A percentile compares a stretch with the other conserved stretches of the same genome.
phyloP scores from a whole-genome alignment of 2,888 invertebrate species.

The Microdon myrmicae region DNA sequence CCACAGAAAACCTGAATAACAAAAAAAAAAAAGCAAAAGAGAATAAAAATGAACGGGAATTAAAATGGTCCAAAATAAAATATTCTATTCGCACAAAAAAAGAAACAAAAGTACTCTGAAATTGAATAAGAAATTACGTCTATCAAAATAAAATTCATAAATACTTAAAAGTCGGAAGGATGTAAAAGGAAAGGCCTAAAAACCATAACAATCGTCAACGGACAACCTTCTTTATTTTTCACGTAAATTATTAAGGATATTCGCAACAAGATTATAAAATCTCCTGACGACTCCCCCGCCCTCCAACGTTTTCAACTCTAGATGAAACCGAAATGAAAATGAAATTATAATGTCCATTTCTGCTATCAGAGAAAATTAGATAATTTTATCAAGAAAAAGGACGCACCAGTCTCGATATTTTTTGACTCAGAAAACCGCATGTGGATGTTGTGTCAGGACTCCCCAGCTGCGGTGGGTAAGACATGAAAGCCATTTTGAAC shows the following conservation, averaged over 20 bases:
- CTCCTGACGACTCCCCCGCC: conserved; percentile 46
- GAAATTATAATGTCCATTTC: conserved; percentile 53
- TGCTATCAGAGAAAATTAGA: conserved; percentile 51
- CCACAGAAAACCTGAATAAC: conserved; percentile 9
- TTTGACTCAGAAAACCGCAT: conserved; percentile 37
- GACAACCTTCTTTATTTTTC: conserved; percentile 31
- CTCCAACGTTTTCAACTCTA: conserved; percentile 46
- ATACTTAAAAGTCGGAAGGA: conserved; percentile 13
- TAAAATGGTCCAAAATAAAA: no score
- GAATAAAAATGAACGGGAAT: conserved; percentile 7
- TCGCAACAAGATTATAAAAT: conserved; percentile 49
- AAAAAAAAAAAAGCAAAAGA: conserved; percentile 1
- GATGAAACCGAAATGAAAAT: conserved; percentile 50
- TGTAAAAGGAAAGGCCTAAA: conserved; percentile 16
- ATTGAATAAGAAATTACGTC: conserved; percentile 44
- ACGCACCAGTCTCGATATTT: no score
- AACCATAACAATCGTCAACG: conserved; percentile 24
- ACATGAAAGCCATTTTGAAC: conserved; percentile 43
- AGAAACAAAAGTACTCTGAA: conserved; percentile 14
- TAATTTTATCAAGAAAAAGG: conserved; percentile 29
- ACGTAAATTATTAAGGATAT: conserved; percentile 51
- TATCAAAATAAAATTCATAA: conserved; percentile 23
- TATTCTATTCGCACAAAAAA: conserved; percentile 4
- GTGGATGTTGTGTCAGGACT: neutral
- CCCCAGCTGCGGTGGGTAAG: conserved; percentile 11